These are phyloP conservation scores for Troilus luridus DNA, from an alignment of 2,888 invertebrate genomes.

Conservation along the genomic window DNA sequence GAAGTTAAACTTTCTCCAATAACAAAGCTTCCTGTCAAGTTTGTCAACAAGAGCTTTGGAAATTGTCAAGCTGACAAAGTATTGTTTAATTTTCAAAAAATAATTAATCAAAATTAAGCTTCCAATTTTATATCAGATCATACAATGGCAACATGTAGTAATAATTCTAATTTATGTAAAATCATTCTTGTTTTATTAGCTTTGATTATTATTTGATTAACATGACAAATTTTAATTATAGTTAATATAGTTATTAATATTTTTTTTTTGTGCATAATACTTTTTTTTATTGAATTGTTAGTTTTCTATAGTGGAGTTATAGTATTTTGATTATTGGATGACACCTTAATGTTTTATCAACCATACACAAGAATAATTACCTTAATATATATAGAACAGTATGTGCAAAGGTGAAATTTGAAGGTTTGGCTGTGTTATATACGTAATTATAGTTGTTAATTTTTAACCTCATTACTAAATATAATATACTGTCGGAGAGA, in stretches of 20 bases:
- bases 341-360: not conserved
- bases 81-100: slow-evolving; percentile 18
- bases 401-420: too few species aligned
- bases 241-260: not conserved
- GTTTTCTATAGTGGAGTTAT: not conserved
- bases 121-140: not conserved
- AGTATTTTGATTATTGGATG: not conserved
- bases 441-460: too few species aligned
- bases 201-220: too few species aligned
- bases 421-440: too few species aligned
- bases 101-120: not conserved
- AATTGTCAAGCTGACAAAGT: not conserved
- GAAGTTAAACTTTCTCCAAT: slow-evolving; percentile 4
- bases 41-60: not conserved
- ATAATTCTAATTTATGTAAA: not conserved
- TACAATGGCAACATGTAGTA: not conserved
- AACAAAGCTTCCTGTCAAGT: slow-evolving; percentile 39
- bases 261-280: not conserved
- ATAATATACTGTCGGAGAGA: too few species aligned
- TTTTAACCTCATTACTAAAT: too few species aligned
- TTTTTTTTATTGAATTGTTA: too few species aligned
- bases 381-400: not conserved
- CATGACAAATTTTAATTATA: too few species aligned
- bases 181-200: not conserved
- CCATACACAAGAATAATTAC: too few species aligned